Evolutionary conservation across 2,797 vertebrate genomes (phyloP), one percentile per base, ranked within the genome.

Genomic region (Artibeus lituratus): DNA sequence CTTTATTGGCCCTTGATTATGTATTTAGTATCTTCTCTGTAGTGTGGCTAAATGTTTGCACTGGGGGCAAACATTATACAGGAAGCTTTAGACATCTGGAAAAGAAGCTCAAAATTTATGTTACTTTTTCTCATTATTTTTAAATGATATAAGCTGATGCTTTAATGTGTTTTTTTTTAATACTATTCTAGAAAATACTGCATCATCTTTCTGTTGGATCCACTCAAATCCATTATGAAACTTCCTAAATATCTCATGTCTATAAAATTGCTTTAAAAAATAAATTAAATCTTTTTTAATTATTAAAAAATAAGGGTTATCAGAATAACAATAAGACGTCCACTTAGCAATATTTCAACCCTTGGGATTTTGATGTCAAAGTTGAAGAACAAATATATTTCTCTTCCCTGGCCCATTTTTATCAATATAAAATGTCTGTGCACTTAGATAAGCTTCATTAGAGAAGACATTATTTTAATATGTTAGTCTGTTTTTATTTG

Each of bases 71-170:
- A 67, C 26, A 0, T 0, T 39, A 83, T 78, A 59, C 57, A 62
- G 92, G 87, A 83, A 69, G 72, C 69, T 70, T 88, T 21, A 83
- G 67, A 35, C 72, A 96, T 85, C 80, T 84, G 72, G 92, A 97
- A 96, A 94, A 47, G 70, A 80, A 86, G 88, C 95, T 96, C 95
- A 69, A 86, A 82, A 73, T 55, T 69, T 87, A 53, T 29, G 29
- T 11, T 53, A 81, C 44, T 89, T 49, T 76, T 47, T 42, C 51
- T n/a, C 62, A 80, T 10, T 86, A 5, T 7, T n/a, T 73, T 7
- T 47, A 57, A 32, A 93, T 1, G 1, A 55, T 49, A 42, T 65
- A 81, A 95, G 2, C n/a, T 85, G 9, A 22, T 65, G 78, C 70
- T 74, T 84, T 69, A 42, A 70, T 62, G 62, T 78, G 67, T 81